These are phyloP conservation scores for Homarus americanus DNA, from an alignment of 1,140 invertebrate species.

Conservation along the genomic window DNA sequence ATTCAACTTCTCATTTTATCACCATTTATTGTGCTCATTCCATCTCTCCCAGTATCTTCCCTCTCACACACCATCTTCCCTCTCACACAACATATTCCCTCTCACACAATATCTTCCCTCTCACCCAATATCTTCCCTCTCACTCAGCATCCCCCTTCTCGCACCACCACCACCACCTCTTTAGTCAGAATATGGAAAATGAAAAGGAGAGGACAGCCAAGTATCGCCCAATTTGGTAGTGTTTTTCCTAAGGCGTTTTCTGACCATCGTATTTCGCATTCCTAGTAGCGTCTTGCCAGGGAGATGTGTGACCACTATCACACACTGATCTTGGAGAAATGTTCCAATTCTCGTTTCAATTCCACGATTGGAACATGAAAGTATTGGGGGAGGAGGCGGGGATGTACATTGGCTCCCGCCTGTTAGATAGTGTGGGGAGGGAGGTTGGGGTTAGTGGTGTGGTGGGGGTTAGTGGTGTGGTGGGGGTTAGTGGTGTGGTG, in stretches of 20 bases:
- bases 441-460: no score
- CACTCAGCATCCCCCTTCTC: not conserved
- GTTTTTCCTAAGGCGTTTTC: not conserved
- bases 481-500: not conserved
- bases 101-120: not conserved
- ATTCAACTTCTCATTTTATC: no score
- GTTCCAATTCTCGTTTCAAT: slow-evolving; percentile 69
- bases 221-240: slow-evolving; percentile 24
- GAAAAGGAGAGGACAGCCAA: not conserved
- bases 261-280: slow-evolving; percentile 60
- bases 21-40: no score
- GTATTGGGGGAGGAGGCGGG: slow-evolving; percentile 46
- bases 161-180: not conserved
- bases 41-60: not conserved
- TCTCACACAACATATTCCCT: not conserved
- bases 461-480: not conserved
- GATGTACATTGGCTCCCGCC: no score
- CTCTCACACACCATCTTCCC: not conserved
- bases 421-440: no score
- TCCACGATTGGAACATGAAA: slow-evolving; percentile 65
- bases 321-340: slow-evolving; percentile 67
- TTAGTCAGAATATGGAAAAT: not conserved
- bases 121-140: not conserved
- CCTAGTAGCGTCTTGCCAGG: slow-evolving; percentile 35
- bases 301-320: slow-evolving; percentile 63